These are phyloP conservation scores for Oscheius sp. DNA, from an alignment of 2,888 invertebrate species.

Conservation along the genomic window DNA sequence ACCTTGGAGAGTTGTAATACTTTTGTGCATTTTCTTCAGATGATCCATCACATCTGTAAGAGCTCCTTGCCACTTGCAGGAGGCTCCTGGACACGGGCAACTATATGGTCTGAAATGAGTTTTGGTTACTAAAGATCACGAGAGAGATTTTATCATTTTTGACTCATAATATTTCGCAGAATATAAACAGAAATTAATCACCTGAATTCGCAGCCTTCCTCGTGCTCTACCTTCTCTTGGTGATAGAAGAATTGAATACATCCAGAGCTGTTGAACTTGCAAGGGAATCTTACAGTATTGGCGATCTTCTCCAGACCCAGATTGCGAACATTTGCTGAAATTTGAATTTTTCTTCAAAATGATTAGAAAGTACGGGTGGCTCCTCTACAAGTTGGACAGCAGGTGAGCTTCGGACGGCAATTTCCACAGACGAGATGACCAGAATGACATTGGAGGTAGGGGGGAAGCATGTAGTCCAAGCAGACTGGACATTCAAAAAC, in stretches of 20 bases:
- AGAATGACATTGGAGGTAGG: slow-evolving; percentile 87
- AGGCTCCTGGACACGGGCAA: slow-evolving; percentile 98
- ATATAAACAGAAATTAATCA: slow-evolving; percentile 53
- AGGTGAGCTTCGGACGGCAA: slow-evolving; percentile 93
- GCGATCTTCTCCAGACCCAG: slow-evolving; percentile 99
- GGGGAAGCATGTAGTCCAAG: slow-evolving; percentile 98
- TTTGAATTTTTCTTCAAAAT: neutral
- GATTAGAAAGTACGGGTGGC: slow-evolving; percentile 77
- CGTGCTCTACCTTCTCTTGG: slow-evolving; percentile 98
- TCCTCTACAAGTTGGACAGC: slow-evolving; percentile 97
- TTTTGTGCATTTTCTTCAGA: slow-evolving; percentile 87
- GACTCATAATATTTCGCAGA: neutral
- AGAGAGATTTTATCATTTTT: too few species aligned
- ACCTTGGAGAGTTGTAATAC: slow-evolving; percentile 96
- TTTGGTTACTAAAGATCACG: neutral
- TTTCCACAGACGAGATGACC: slow-evolving; percentile 97
- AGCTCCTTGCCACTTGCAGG: slow-evolving; percentile 98
- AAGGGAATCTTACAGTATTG: slow-evolving; percentile 96
- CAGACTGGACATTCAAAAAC: slow-evolving; percentile 81
- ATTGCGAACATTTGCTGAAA: slow-evolving; percentile 88
- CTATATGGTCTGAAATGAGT: slow-evolving; percentile 82
- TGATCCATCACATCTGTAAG: slow-evolving; percentile 98
- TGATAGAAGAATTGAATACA: slow-evolving; percentile 76
- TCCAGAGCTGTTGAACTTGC: slow-evolving; percentile 95
- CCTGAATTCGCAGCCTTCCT: slow-evolving; percentile 94